A percentile compares a stretch with the other conserved stretches of the same genome.
Conservation (phyloP, 2,113 vertebrate genomes). For the Alces alces region DNA sequence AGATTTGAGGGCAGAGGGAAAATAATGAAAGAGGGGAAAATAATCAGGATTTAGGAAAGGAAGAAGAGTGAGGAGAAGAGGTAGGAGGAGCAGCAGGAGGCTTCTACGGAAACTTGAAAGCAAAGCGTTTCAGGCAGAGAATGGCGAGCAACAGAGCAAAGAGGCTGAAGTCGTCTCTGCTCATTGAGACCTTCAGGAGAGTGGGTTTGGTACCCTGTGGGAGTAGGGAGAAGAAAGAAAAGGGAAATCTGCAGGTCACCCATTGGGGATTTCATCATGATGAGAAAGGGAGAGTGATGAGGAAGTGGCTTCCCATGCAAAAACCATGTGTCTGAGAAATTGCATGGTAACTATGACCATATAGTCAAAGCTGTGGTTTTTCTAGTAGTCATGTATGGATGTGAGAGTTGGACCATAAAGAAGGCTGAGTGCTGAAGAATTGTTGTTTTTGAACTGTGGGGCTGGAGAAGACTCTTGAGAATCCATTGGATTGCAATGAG, state of each 20-base stretch:
- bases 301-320: accelerated
- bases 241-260: accelerated
- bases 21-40: background rate
- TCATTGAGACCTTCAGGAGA: background rate
- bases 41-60: background rate
- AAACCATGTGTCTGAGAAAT: background rate
- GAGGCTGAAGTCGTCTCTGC: background rate
- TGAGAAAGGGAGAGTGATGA: accelerated
- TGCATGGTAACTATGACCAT: accelerated
- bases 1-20: background rate
- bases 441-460: background rate
- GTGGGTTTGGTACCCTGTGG: accelerated
- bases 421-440: background rate
- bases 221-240: background rate
- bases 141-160: no score
- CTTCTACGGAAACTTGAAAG: accelerated
- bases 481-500: background rate
- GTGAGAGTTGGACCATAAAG: background rate
- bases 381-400: background rate
- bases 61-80: background rate
- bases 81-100: background rate
- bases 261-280: accelerated
- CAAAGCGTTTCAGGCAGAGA: accelerated
- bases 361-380: background rate
- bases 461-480: background rate